A percentile compares a stretch with the other conserved stretches of the same genome.
Evolutionary conservation across 2,888 invertebrate species (phyloP).

Genomic region (Tholera decimalis): DNA sequence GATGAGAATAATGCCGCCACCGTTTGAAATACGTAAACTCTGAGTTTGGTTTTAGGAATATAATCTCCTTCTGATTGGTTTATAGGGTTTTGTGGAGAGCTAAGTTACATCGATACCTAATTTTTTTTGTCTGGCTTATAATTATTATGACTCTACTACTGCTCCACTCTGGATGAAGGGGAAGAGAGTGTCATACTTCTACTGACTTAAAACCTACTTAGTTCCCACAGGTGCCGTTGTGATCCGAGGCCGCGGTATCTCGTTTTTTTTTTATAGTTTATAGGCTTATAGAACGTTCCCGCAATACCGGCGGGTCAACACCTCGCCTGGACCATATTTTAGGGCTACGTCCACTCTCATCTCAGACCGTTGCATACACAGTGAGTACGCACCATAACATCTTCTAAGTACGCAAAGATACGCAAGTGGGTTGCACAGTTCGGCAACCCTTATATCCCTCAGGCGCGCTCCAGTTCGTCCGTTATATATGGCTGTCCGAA

Average conservation of each 20-base stretch:
- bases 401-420: constrained; percentile 30
- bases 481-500: constrained; percentile 65
- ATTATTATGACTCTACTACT: no score
- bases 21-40: neutral
- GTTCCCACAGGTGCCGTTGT: no score
- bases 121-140: no score
- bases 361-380: neutral
- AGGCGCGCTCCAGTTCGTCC: constrained; percentile 65
- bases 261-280: no score
- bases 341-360: neutral
- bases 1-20: neutral
- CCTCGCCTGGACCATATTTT: neutral
- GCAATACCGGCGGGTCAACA: no score
- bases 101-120: neutral
- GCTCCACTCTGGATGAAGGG: no score
- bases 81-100: neutral
- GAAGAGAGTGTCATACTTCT: no score
- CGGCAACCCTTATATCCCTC: constrained; percentile 53
- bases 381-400: constrained; percentile 6
- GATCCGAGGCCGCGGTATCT: no score
- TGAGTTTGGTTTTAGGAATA: neutral
- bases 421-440: constrained; percentile 61
- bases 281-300: no score
- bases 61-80: neutral
- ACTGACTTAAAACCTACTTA: no score